Percentiles rank a stretch among this genome's conserved stretches.
phyloP scores from a whole-genome alignment of 1,140 invertebrate genomes.

The Papilio aristodemus region DNA sequence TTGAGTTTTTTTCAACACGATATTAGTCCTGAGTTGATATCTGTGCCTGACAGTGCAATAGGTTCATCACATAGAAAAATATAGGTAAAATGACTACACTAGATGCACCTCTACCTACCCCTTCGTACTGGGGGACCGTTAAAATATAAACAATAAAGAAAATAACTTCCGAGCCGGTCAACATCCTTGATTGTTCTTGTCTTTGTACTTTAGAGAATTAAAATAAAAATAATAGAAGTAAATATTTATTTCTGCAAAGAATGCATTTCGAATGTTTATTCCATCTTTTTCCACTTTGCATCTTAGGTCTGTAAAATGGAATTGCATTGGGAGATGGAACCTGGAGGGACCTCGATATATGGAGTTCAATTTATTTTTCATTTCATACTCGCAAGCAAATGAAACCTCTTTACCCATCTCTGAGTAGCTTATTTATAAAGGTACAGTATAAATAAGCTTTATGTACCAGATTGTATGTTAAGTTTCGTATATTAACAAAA shows the following conservation, averaged over 20 bases:
- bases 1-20: no score
- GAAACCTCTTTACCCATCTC: background rate
- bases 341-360: background rate
- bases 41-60: no score
- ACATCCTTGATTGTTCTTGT: no score
- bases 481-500: no score
- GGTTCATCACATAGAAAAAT: no score
- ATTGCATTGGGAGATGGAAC: background rate
- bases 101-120: no score
- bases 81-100: no score
- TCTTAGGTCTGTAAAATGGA: background rate
- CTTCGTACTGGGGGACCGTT: no score
- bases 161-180: no score
- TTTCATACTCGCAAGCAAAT: conserved; percentile 8
- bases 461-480: no score
- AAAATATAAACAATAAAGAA: no score
- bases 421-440: background rate
- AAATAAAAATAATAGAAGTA: background rate
- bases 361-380: conserved; percentile 20
- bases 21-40: background rate
- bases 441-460: background rate
- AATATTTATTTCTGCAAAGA: background rate
- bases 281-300: background rate
- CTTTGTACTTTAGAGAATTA: no score
- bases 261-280: background rate